These are phyloP conservation scores for Scatophagus argus DNA, from an alignment of 2,113 vertebrate species.

Conservation along the genomic window DNA sequence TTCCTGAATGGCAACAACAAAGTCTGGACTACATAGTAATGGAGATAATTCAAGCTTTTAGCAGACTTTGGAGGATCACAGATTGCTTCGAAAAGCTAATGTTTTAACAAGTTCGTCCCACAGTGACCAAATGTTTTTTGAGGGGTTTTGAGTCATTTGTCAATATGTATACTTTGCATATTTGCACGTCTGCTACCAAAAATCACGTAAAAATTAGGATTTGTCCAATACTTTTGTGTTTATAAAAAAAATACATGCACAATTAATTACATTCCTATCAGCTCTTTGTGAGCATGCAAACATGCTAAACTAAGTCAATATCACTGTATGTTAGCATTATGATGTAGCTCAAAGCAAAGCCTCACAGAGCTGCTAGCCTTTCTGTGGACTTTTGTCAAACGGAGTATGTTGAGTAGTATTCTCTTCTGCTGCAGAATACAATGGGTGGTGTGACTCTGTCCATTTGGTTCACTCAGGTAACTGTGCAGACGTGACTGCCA, in stretches of 20 bases:
- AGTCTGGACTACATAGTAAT: constrained; percentile 10
- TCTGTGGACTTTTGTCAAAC: background rate
- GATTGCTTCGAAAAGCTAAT: background rate
- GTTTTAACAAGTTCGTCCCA: background rate
- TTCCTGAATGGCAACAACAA: constrained; percentile 19
- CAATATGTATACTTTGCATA: background rate
- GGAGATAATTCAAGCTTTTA: background rate
- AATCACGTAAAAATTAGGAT: background rate
- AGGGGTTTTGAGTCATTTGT: background rate
- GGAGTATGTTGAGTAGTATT: background rate
- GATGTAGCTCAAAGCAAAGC: background rate
- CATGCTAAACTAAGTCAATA: too few relatives aligned
- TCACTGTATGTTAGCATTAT: background rate
- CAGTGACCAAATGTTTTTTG: background rate
- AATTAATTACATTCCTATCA: too few relatives aligned
- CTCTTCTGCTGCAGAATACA: background rate
- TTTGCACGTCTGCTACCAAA: too few relatives aligned
- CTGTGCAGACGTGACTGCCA: background rate
- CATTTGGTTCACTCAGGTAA: background rate
- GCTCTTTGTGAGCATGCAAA: too few relatives aligned
- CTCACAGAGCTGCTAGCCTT: background rate
- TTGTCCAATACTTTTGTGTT: background rate
- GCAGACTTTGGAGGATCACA: background rate
- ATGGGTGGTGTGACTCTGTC: background rate
- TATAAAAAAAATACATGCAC: too few relatives aligned